Conservation (phyloP, 1,140 invertebrate genomes). For the Lycorma delicatula region DNA sequence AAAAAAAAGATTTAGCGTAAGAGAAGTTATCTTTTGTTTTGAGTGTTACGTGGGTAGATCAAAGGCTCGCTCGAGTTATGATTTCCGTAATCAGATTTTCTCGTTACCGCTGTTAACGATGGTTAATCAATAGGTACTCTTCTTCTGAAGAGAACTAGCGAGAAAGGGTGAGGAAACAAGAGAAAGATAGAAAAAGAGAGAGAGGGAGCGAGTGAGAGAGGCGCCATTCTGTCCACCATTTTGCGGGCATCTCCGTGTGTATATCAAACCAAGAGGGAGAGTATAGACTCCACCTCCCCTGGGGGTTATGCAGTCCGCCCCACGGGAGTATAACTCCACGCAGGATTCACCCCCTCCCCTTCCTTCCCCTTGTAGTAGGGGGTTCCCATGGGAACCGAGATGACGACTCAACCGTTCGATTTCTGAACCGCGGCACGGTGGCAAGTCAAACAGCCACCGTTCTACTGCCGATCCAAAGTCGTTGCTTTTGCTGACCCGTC, state of each 20-base stretch:
- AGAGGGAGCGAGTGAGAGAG: background rate
- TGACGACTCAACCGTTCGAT: conserved; percentile 33
- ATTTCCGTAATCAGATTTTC: background rate
- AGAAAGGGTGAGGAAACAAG: background rate
- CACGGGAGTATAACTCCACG: conserved; percentile 31
- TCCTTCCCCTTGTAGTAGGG: conserved; percentile 30
- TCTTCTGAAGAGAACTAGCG: background rate
- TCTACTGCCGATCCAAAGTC: background rate
- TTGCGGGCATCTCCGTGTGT: background rate
- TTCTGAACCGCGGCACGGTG: conserved; percentile 17
- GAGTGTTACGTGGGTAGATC: no score
- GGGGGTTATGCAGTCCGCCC: conserved; percentile 24
- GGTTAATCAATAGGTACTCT: conserved; percentile 1
- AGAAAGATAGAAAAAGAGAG: background rate
- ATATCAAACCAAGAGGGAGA: conserved; percentile 14
- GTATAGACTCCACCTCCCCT: conserved; percentile 36
- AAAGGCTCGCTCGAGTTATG: no score
- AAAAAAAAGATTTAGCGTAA: no score
- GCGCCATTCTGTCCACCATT: conserved; percentile 12
- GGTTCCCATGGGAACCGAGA: conserved; percentile 42
- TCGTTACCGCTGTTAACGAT: conserved; percentile 1
- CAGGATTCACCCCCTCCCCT: conserved; percentile 18
- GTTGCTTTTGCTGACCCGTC: background rate
- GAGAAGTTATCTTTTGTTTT: no score
- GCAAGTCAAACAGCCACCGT: no score